Conservation (phyloP, 2,113 vertebrate species). For the Tonatia bakeri region DNA sequence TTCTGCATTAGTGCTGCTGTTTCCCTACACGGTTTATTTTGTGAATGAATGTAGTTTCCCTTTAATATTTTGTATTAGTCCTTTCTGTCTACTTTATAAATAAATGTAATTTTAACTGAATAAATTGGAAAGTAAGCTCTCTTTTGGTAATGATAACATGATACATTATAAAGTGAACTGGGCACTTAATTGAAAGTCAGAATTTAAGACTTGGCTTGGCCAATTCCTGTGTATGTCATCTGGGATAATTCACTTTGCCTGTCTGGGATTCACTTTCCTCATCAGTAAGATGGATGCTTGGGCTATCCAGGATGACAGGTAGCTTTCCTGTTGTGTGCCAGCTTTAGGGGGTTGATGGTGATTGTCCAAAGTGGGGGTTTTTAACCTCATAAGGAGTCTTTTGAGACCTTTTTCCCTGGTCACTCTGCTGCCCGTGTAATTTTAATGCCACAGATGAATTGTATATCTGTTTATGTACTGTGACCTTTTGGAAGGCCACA, state of each 20-base stretch:
- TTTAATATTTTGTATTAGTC: not conserved
- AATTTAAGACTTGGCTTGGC: constrained; percentile 11
- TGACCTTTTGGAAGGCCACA: not conserved
- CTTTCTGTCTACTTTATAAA: not conserved
- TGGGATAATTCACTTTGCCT: not conserved
- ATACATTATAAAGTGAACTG: not conserved
- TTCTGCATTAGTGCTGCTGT: not conserved
- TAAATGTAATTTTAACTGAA: not conserved
- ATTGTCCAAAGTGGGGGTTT: not conserved
- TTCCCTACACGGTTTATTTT: not conserved
- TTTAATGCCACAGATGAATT: not conserved
- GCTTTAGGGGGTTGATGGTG: not conserved
- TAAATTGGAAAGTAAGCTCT: not conserved
- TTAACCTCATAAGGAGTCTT: not conserved
- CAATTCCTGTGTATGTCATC: not conserved
- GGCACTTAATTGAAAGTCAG: not conserved
- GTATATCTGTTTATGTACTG: not conserved
- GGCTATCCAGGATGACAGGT: not conserved
- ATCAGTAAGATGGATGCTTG: not conserved
- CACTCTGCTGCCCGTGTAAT: not conserved
- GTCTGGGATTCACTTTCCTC: not conserved
- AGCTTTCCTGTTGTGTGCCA: not conserved
- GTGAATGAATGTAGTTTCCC: not conserved
- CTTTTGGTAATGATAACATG: not conserved
- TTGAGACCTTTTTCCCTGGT: not conserved